A percentile compares a stretch with the other conserved stretches of the same genome.
Conservation (phyloP, 2,113 vertebrate species). For the Panthera tigris region DNA sequence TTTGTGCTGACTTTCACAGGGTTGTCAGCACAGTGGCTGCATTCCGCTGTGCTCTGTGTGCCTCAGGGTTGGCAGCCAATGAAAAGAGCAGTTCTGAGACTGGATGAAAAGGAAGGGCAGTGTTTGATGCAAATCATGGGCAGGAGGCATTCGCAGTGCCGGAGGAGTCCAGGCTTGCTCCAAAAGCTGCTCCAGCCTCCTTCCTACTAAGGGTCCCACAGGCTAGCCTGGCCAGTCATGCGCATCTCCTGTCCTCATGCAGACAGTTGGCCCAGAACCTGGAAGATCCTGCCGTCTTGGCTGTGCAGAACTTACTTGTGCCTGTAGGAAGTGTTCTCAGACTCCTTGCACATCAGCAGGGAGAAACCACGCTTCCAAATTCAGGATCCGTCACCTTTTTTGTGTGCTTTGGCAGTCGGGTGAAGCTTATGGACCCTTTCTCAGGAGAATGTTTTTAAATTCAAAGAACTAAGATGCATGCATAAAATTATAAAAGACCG, state of each 20-base stretch:
- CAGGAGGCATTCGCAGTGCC: background rate
- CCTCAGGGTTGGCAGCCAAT: background rate
- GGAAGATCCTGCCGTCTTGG: background rate
- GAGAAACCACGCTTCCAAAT: background rate
- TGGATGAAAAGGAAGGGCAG: background rate
- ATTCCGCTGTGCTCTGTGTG: background rate
- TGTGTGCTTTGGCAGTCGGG: background rate
- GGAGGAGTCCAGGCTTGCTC: background rate
- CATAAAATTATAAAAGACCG: background rate
- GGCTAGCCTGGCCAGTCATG: no score
- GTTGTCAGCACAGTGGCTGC: background rate
- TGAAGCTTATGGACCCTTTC: background rate
- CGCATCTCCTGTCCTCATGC: background rate
- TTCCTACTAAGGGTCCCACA: background rate
- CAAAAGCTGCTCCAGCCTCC: background rate
- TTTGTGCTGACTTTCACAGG: background rate
- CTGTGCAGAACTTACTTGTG: background rate
- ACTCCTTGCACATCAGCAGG: background rate
- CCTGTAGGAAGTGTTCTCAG: background rate
- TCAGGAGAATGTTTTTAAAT: background rate
- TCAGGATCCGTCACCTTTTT: background rate
- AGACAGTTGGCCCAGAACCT: rapidly evolving
- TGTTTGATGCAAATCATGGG: background rate
- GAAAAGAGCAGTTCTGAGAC: background rate
- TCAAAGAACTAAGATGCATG: background rate